phyloP scores from a whole-genome alignment of 1,140 invertebrate species.

The Ceratosolen solmsi region DNA sequence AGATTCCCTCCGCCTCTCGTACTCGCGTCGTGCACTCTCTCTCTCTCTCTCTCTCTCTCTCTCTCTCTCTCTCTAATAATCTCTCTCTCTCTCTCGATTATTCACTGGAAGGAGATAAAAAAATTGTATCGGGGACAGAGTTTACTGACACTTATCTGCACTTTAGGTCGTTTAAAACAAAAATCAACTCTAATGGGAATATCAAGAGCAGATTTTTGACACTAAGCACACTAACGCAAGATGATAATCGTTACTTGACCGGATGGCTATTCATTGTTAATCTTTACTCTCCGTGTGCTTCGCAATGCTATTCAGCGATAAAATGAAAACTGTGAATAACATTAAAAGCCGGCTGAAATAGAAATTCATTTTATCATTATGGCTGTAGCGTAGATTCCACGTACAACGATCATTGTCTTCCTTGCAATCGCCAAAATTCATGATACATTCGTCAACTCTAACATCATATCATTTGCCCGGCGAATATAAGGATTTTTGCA shows the following conservation, averaged over 20 bases:
- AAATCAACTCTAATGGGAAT: too few relatives aligned
- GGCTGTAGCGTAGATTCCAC: too few relatives aligned
- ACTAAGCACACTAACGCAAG: not conserved
- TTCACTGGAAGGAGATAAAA: not conserved
- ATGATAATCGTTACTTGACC: not conserved
- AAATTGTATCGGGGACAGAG: too few relatives aligned
- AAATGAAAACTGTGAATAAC: not conserved
- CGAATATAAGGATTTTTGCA: not conserved
- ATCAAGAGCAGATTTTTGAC: not conserved
- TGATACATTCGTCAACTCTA: not conserved
- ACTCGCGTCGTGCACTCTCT: not conserved
- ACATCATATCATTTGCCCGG: not conserved
- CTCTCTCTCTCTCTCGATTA: not conserved
- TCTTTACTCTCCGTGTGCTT: not conserved
- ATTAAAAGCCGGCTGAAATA: not conserved
- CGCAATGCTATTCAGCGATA: not conserved
- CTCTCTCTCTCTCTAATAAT: not conserved
- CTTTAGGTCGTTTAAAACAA: too few relatives aligned
- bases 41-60: not conserved
- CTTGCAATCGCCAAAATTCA: not conserved
- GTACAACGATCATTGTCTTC: not conserved
- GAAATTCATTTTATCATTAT: not conserved
- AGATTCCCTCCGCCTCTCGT: not conserved
- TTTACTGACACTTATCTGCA: too few relatives aligned
- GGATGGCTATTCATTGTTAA: not conserved